Base-by-base conservation (phyloP, 2,888 invertebrate species). In the Graphium colonna region DNA sequence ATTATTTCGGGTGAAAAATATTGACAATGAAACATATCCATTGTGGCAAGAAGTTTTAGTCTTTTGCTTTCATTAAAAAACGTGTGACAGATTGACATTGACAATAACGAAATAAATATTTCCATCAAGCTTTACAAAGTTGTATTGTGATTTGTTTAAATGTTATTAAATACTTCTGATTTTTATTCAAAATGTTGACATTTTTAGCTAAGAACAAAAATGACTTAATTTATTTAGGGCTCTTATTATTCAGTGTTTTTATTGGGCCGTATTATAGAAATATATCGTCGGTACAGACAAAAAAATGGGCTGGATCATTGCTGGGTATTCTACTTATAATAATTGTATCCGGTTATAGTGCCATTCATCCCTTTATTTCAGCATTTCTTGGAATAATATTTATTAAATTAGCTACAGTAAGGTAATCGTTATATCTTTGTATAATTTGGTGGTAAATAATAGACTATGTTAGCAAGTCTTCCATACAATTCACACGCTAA, bases 161-260 rank as follows among this genome's bases (percentile, higher is more conserved):
- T 21, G 21, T 21, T 21, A 21, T 21, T 21, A 21, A 17, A 13
- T 12, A 39, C 8, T 39, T 8, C 15, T 4, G 13, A 15, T 2
- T 13, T 17, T 18, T 15, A 38, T 31, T 36, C 1, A 68, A 67
- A 62, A 84, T 88, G 84, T 67, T 71, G 59, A 57, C 78, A 1
- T 84, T 89, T 63, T 33, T 89, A 43, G 71, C 68, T 45, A 95
- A 95, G 93, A 92, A 93, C 71, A 81, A 90, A 67, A 94, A 95
- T 73, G 96, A 96, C 81, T 84, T 95, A 49, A 88, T 95, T 65
- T 96, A 96, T 77, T 86, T 95, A 49, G 73, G 86, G 10, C 82
- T 95, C 46, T 79, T 96, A 57, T 71, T 95, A 48, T 86, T 91
- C 48, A 94, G 94, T 71, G 93, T 95, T 56, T 91, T 85, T 13